Base-by-base conservation (phyloP, 2,797 vertebrate species). In the Sparidentex hasta region DNA sequence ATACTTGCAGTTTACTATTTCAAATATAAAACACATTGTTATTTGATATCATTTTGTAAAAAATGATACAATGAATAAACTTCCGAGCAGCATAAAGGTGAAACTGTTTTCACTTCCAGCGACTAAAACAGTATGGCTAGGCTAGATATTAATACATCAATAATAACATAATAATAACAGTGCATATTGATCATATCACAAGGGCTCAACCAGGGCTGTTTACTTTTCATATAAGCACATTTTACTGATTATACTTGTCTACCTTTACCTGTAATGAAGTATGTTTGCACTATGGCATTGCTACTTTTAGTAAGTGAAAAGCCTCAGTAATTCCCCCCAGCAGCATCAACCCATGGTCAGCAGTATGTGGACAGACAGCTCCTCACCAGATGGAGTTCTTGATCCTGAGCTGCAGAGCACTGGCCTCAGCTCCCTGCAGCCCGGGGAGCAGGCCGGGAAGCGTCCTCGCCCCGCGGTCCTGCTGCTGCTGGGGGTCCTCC, bases 331-430 rank as follows among this genome's bases (percentile, higher is more conserved):
- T 41, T 20, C 2, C 11, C 11, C 14, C 21, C 41, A 1, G 1
- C 29, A 63, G 18, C 55, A 55, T 51, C 46, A 66, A 3, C 57
- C 7, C 46, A 29, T 27, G 55, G 55, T 44, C 50, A 48, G 55
- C 1, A 68, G 66, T 9, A 8, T 23, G 6, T 51, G 74, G 62
- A 48, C 81, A 47, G 13, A 48, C 81, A 47, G 16, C 46, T 81
- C 51, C 97, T 97, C 95, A 99, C 98, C 98, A 98, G 96, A 99
- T 98, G 84, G 97, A 98, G 96, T 95, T 97, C 94, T 96, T 97
- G 93, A 99, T 98, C 95, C 97, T 95, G 93, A 97, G 95, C 95
- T 98, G 97, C 95, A 99, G 94, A 81, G 96, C 96, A 76, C 91
- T 95, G 92, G 97, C 96, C 91, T 98, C 98, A 13, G 95, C 90